A percentile compares a stretch with the other conserved stretches of the same genome.
These are phyloP conservation scores for Acestrorhynchus altus DNA, from an alignment of 2,797 vertebrate species.

Conservation along the genomic window DNA sequence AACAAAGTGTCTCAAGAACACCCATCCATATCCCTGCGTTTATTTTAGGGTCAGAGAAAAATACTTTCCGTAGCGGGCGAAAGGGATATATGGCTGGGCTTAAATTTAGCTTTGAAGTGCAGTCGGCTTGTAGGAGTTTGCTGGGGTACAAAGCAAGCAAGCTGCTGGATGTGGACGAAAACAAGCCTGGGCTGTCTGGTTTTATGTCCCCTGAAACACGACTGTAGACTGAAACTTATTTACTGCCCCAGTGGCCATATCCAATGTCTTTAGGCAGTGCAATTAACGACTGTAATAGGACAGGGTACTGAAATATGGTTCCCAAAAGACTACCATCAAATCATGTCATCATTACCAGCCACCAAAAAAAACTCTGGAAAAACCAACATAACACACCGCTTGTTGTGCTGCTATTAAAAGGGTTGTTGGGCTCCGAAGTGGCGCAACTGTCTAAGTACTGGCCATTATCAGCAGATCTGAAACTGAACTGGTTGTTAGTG, in stretches of 20 bases:
- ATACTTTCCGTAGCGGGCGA: conserved; percentile 66
- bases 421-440: too few species aligned
- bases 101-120: conserved; percentile 71
- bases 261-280: background rate
- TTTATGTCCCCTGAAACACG: conserved; percentile 24
- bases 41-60: conserved; percentile 62
- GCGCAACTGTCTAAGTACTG: too few species aligned
- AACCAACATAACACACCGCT: too few species aligned
- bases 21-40: conserved; percentile 29
- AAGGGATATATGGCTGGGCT: conserved; percentile 45
- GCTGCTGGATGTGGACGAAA: conserved; percentile 63
- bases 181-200: conserved; percentile 46
- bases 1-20: conserved; percentile 51
- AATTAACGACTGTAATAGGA: too few species aligned
- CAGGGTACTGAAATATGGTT: background rate
- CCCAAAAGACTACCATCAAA: too few species aligned
- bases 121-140: conserved; percentile 38
- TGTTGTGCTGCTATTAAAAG: too few species aligned
- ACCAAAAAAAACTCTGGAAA: too few species aligned
- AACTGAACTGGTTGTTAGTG: too few species aligned
- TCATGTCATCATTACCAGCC: too few species aligned
- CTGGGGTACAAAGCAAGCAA: conserved; percentile 55
- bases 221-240: background rate
- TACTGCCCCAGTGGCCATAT: background rate
- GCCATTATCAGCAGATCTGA: too few species aligned